phyloP scores from a whole-genome alignment of 2,113 vertebrate species.

The Proteles cristata region DNA sequence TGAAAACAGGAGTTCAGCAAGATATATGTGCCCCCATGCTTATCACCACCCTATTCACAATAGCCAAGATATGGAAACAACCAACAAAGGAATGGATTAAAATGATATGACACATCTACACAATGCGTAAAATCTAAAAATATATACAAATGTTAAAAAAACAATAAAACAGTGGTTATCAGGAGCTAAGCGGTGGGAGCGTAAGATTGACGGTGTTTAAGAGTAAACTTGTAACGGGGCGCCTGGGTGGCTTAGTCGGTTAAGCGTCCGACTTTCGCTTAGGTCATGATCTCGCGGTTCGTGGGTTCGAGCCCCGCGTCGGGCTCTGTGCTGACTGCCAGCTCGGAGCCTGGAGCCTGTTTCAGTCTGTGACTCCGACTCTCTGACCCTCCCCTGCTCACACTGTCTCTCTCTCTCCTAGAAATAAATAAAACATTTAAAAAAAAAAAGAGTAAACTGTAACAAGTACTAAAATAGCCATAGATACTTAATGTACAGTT shows the following conservation, averaged over 20 bases:
- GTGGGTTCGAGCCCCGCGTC: no score
- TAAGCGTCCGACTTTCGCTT: no score
- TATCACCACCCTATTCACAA: neutral
- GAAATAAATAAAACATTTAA: neutral
- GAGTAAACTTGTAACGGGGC: neutral
- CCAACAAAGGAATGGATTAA: neutral
- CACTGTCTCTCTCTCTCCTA: no score
- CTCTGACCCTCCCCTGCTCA: no score
- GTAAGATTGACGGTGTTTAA: neutral
- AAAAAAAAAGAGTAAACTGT: neutral
- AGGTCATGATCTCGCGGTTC: no score
- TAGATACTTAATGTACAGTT: neutral
- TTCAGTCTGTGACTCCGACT: no score
- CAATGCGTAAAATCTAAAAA: neutral
- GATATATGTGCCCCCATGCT: neutral
- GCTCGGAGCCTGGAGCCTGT: no score
- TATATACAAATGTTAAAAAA: neutral
- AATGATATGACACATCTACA: neutral
- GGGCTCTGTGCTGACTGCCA: no score
- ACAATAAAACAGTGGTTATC: neutral
- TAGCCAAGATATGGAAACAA: neutral
- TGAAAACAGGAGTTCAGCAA: neutral
- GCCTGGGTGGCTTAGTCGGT: no score
- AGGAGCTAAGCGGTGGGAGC: neutral
- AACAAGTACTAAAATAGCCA: neutral